phyloP scores from a whole-genome alignment of 2,888 invertebrate species.

The Cantharis nigra region DNA sequence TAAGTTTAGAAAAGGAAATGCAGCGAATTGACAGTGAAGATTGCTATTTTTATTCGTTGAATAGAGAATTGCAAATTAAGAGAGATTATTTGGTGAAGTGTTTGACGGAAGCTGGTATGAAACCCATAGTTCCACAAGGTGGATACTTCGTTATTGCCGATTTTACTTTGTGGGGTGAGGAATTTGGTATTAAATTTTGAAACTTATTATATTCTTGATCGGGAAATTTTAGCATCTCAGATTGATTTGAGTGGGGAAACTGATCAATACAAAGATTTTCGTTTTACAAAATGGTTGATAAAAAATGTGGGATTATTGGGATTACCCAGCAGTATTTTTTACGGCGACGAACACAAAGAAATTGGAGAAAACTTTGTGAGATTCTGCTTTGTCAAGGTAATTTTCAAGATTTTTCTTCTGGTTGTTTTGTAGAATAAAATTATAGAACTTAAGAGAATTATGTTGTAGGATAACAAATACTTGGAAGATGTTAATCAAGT shows the following conservation, averaged over 20 bases:
- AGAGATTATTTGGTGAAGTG: slow-evolving; percentile 79
- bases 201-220: neutral
- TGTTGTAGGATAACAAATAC: neutral
- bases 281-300: slow-evolving; percentile 95
- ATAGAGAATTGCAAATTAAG: slow-evolving; percentile 75
- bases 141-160: slow-evolving; percentile 98
- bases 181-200: neutral
- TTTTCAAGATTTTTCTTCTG: neutral
- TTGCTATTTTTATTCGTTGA: slow-evolving; percentile 81
- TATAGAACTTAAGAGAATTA: too few relatives aligned
- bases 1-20: slow-evolving; percentile 86
- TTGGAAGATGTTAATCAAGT: neutral
- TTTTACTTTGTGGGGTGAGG: slow-evolving; percentile 75
- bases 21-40: slow-evolving; percentile 70
- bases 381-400: slow-evolving; percentile 92
- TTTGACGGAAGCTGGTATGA: slow-evolving; percentile 80
- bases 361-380: slow-evolving; percentile 86
- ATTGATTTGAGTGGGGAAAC: slow-evolving; percentile 70
- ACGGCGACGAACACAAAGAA: slow-evolving; percentile 75
- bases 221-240: slow-evolving; percentile 60
- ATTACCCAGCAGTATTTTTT: slow-evolving; percentile 95
- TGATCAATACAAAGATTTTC: slow-evolving; percentile 82
- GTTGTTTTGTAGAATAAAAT: too few relatives aligned
- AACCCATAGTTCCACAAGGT: slow-evolving; percentile 90
- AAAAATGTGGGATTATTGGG: slow-evolving; percentile 90